phyloP scores from a whole-genome alignment of 2,113 vertebrate species.

The Salvelinus alpinus region DNA sequence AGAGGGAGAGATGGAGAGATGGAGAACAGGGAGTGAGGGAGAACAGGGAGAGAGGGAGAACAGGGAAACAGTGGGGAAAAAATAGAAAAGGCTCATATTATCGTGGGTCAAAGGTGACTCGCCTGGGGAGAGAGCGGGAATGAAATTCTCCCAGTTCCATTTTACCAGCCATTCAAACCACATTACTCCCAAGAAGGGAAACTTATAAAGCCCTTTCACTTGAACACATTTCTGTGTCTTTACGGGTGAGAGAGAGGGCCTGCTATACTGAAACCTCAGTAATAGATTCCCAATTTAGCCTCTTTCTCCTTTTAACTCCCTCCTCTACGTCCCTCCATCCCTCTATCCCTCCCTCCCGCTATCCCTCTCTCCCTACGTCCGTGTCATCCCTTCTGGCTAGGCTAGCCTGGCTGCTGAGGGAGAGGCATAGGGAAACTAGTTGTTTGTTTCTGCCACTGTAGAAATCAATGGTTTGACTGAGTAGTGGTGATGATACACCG shows the following conservation, averaged over 20 bases:
- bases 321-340: conserved; percentile 19
- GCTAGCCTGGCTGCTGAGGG: conserved; percentile 32
- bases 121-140: conserved; percentile 92
- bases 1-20: conserved; percentile 72
- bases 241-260: conserved; percentile 75
- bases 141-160: conserved; percentile 94
- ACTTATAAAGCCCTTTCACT: conserved; percentile 84
- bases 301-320: conserved; percentile 46
- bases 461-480: conserved; percentile 59
- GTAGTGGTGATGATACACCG: conserved; percentile 55
- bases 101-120: conserved; percentile 93
- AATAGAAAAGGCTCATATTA: conserved; percentile 89
- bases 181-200: conserved; percentile 87
- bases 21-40: conserved; percentile 53
- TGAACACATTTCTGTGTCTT: conserved; percentile 88
- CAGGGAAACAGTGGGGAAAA: conserved; percentile 60
- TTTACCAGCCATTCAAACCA: conserved; percentile 87
- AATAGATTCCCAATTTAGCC: conserved; percentile 83
- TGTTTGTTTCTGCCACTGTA: conserved; percentile 60
- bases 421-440: conserved; percentile 58
- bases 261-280: conserved; percentile 70
- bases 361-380: neutral
- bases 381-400: neutral
- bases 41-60: conserved; percentile 59
- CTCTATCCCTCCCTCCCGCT: conserved; percentile 38